These are phyloP conservation scores for Gobiocypris rarus DNA, from an alignment of 2,113 vertebrate species.

Conservation along the genomic window DNA sequence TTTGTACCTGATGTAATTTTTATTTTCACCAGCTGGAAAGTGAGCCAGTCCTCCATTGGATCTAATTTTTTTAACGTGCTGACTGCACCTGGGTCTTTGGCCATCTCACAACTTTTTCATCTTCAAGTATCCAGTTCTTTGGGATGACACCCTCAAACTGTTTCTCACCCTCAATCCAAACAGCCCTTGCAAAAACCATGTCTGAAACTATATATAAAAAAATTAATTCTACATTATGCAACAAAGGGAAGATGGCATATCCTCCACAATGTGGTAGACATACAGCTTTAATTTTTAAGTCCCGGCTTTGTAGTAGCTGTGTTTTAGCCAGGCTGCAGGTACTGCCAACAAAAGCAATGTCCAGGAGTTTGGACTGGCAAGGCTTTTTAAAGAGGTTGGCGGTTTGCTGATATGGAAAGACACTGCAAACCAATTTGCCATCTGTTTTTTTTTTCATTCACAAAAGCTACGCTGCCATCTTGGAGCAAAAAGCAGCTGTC, in stretches of 20 bases:
- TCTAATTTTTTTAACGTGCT: neutral
- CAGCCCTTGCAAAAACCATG: conserved; percentile 23
- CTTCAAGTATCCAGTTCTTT: neutral
- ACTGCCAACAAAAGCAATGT: conserved; percentile 5
- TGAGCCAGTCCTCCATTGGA: conserved; percentile 11
- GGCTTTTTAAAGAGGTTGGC: conserved; percentile 18
- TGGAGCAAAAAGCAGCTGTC: conserved; percentile 18
- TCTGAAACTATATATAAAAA: conserved; percentile 7
- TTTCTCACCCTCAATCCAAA: conserved; percentile 19
- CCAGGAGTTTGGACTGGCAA: conserved; percentile 13
- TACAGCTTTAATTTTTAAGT: conserved; percentile 18
- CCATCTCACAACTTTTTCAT: neutral
- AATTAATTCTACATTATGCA: neutral
- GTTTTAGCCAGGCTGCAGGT: neutral
- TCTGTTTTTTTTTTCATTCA: neutral
- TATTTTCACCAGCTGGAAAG: neutral
- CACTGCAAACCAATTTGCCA: neutral
- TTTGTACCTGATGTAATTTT: conserved; percentile 4
- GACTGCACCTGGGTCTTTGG: neutral
- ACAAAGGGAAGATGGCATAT: neutral
- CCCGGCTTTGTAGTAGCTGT: neutral
- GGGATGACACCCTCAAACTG: conserved; percentile 3
- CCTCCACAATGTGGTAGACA: conserved; percentile 10
- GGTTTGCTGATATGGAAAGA: neutral
- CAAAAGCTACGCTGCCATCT: neutral